phyloP scores from a whole-genome alignment of 2,797 vertebrate genomes.

The Ispidina lecontei region DNA sequence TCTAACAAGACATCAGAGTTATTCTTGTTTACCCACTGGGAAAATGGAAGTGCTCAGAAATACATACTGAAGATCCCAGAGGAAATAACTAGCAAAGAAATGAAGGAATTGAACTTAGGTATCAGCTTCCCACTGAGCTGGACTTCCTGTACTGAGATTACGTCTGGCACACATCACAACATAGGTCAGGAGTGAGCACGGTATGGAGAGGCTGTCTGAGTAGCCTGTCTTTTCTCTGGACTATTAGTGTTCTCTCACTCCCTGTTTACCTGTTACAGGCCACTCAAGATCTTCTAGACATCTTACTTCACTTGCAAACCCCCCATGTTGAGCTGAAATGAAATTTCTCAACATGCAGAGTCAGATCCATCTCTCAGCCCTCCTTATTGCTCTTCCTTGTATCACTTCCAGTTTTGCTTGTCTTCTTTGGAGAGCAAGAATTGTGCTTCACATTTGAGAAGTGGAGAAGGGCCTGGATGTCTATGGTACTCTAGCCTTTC shows the following conservation, averaged over 20 bases:
- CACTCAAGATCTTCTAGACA: background rate
- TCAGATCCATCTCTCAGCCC: background rate
- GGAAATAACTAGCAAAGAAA: background rate
- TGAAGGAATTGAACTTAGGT: background rate
- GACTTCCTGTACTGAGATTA: background rate
- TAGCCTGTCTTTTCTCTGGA: background rate
- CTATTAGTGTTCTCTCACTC: background rate
- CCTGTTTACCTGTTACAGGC: background rate
- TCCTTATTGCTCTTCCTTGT: background rate
- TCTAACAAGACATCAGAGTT: background rate
- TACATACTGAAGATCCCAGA: background rate
- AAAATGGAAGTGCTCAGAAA: background rate
- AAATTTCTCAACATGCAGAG: background rate
- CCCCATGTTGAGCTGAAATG: background rate
- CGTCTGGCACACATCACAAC: background rate
- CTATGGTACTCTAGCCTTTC: background rate
- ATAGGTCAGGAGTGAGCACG: background rate
- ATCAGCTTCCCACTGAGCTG: background rate
- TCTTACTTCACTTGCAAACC: background rate
- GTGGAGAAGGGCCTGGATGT: background rate
- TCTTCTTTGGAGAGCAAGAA: background rate
- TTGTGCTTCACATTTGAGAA: background rate
- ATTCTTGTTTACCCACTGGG: fast-evolving
- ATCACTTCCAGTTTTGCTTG: background rate
- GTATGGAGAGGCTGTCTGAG: background rate